Evolutionary conservation across 2,888 invertebrate species (phyloP).

Genomic region (Spilarctia lutea): DNA sequence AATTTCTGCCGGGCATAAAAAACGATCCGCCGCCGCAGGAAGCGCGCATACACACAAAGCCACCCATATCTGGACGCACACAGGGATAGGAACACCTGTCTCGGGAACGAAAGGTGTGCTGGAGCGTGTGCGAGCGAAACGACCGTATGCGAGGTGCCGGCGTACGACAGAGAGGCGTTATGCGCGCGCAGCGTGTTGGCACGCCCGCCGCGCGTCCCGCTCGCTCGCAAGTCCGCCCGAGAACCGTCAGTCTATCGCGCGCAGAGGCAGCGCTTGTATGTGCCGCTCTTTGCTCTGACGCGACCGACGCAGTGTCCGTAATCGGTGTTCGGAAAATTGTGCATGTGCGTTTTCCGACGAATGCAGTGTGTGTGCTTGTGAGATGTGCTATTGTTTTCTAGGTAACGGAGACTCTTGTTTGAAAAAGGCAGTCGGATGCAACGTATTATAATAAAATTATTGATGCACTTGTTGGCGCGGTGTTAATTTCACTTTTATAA

Average conservation of each 20-base stretch:
- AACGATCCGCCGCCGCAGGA: conserved; percentile 86
- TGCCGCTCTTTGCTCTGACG: conserved; percentile 80
- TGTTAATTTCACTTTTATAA: conserved; percentile 72
- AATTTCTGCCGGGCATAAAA: conserved; percentile 86
- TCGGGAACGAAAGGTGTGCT: conserved; percentile 86
- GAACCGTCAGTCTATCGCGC: conserved; percentile 83
- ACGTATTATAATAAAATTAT: conserved; percentile 68
- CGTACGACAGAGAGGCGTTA: conserved; percentile 70
- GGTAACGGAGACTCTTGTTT: conserved; percentile 78
- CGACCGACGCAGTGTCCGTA: conserved; percentile 85
- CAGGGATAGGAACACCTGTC: conserved; percentile 83
- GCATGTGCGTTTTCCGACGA: conserved; percentile 86
- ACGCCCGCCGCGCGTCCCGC: conserved; percentile 85
- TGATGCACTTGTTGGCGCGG: conserved; percentile 70
- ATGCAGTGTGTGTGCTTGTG: conserved; percentile 85
- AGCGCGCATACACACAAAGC: conserved; percentile 75
- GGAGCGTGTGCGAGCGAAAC: conserved; percentile 73
- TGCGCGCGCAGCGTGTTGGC: conserved; percentile 82
- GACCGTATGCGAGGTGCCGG: conserved; percentile 60
- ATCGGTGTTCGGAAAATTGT: conserved; percentile 86
- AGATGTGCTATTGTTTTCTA: conserved; percentile 86
- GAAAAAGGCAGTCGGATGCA: conserved; percentile 77
- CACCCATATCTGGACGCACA: conserved; percentile 79
- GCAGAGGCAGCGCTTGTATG: conserved; percentile 80
- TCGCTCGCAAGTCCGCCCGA: conserved; percentile 72